Conservation (phyloP, 2,888 invertebrate species). For the Anagyrus pseudococci region DNA sequence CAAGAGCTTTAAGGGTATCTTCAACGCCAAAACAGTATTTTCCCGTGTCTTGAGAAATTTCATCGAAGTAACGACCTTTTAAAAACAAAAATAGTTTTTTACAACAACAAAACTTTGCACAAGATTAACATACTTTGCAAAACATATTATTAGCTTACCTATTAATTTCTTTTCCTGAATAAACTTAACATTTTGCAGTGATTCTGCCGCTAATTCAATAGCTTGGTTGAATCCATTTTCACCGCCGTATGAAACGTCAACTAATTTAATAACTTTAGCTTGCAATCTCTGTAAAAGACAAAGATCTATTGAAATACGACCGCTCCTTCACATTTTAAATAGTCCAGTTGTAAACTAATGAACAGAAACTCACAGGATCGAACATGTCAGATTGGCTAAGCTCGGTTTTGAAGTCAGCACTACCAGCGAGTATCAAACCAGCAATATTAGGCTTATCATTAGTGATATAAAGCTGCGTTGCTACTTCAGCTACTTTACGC, state of each 20-base stretch:
- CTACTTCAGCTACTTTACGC: conserved; percentile 96
- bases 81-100: no score
- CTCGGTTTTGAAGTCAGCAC: conserved; percentile 99
- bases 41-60: conserved; percentile 93
- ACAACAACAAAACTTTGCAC: background rate
- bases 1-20: conserved; percentile 94
- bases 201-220: conserved; percentile 98
- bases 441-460: conserved; percentile 98
- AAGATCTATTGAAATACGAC: no score
- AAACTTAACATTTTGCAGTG: conserved; percentile 98
- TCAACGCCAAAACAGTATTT: conserved; percentile 99
- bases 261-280: conserved; percentile 97
- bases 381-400: conserved; percentile 99
- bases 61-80: conserved; percentile 74
- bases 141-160: no score
- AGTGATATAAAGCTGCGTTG: conserved; percentile 95
- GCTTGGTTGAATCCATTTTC: conserved; percentile 99
- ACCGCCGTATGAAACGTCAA: conserved; percentile 99
- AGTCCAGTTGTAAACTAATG: no score
- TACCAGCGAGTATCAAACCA: conserved; percentile 97
- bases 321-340: background rate
- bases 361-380: conserved; percentile 81
- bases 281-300: conserved; percentile 81
- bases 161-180: conserved; percentile 99
- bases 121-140: no score